Evolutionary conservation across 1,140 invertebrate genomes (phyloP).

Genomic region (honey bee (Apis mellifera)): DNA sequence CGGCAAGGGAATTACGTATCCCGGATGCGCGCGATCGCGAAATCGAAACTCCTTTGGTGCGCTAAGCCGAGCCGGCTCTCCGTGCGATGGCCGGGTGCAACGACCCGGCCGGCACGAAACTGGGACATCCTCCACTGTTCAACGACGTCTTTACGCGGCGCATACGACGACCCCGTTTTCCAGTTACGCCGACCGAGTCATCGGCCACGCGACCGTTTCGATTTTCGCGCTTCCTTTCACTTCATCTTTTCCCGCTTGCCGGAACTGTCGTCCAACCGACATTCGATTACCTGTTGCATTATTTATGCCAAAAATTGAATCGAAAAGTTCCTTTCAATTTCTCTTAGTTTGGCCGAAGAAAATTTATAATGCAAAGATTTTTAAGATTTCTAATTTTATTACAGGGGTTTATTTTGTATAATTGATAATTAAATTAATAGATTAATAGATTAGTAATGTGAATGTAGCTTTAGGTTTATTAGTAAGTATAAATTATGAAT

Average conservation of each 20-base stretch:
- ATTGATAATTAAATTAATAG: no score
- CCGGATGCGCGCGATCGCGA: constrained; percentile 59
- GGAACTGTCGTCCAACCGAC: no score
- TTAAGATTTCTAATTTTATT: no score
- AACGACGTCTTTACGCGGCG: constrained; percentile 54
- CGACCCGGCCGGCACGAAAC: constrained; percentile 56
- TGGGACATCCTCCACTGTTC: constrained; percentile 61
- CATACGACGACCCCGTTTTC: constrained; percentile 61
- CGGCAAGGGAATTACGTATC: constrained; percentile 20
- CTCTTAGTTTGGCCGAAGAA: no score
- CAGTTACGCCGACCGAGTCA: constrained; percentile 43
- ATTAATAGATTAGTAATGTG: no score
- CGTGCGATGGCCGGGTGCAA: constrained; percentile 53
- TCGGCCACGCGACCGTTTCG: constrained; percentile 43
- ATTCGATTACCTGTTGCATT: no score
- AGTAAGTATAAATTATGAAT: no score
- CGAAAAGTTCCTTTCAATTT: no score
- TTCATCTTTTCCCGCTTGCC: neutral
- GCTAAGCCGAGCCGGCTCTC: neutral
- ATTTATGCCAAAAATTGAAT: no score
- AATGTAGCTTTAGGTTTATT: no score
- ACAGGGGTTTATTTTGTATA: no score
- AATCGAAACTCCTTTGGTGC: constrained; percentile 48
- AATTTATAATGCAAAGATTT: no score
- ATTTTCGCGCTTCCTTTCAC: constrained; percentile 29